Evolutionary conservation across 1,140 invertebrate genomes (phyloP).

Genomic region (Caenorhabditis brenneri): DNA sequence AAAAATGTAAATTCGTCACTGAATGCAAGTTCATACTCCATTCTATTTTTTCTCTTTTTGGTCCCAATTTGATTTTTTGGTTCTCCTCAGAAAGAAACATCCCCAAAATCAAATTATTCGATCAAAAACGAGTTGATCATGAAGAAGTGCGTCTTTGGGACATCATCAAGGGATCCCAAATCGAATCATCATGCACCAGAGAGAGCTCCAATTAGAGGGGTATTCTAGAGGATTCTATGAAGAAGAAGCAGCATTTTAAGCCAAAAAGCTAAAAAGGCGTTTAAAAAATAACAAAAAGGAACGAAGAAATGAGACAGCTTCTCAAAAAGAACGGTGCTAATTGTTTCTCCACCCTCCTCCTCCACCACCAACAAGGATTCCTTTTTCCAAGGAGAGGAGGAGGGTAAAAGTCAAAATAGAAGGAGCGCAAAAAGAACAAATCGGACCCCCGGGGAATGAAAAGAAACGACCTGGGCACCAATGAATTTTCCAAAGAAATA

Average conservation of each 20-base stretch:
- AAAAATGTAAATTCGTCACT: background rate
- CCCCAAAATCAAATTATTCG: background rate
- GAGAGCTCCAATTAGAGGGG: background rate
- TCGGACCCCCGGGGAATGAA: conserved; percentile 29
- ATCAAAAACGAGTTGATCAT: background rate
- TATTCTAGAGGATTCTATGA: background rate
- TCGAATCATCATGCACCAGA: background rate
- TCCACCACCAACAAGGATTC: background rate
- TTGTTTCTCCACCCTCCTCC: background rate
- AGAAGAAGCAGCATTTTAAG: background rate
- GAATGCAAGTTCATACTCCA: background rate
- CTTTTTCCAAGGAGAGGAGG: background rate
- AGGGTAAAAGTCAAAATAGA: conserved; percentile 17
- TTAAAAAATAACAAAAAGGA: too few species aligned
- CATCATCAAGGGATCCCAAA: background rate
- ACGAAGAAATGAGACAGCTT: background rate
- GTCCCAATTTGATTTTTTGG: background rate
- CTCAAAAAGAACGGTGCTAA: background rate
- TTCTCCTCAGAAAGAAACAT: background rate
- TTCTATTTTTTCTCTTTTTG: background rate
- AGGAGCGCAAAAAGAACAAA: background rate
- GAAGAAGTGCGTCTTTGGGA: background rate
- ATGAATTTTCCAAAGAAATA: too few species aligned
- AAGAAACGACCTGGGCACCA: background rate
- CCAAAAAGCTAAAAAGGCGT: too few species aligned